Conservation (phyloP, 2,113 vertebrate genomes). For the Rhipidura dahli region DNA sequence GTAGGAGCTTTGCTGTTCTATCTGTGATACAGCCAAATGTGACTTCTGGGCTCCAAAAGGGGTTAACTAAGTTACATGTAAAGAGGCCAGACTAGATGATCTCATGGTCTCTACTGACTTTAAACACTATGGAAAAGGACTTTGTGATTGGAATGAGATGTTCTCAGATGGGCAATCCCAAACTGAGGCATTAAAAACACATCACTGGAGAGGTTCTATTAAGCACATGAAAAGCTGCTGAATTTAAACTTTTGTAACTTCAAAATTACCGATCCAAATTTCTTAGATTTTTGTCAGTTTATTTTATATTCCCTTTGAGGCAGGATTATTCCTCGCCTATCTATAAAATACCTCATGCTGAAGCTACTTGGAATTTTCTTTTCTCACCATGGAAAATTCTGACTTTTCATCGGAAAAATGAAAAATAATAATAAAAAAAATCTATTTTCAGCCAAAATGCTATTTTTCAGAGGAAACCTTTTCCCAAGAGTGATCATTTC, state of each 20-base stretch:
- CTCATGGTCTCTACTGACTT: slow-evolving; percentile 47
- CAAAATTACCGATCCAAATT: slow-evolving; percentile 23
- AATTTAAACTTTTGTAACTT: slow-evolving; percentile 43
- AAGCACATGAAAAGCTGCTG: slow-evolving; percentile 4
- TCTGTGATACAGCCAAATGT: not conserved
- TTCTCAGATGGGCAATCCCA: slow-evolving; percentile 48
- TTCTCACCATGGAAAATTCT: slow-evolving; percentile 21
- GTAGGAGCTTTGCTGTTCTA: not conserved
- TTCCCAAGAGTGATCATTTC: not conserved
- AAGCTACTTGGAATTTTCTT: slow-evolving; percentile 44
- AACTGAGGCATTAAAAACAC: slow-evolving; percentile 23
- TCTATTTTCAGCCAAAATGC: not conserved
- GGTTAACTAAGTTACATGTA: slow-evolving; percentile 1
- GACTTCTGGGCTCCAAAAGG: not conserved
- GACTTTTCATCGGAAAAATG: slow-evolving; percentile 6
- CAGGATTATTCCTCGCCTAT: not conserved
- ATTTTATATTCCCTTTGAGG: slow-evolving; percentile 19
- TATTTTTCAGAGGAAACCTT: slow-evolving; percentile 2
- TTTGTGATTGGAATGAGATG: slow-evolving; percentile 34
- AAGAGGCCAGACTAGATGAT: slow-evolving; percentile 38
- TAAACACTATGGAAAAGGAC: slow-evolving; percentile 42
- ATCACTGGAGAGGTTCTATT: slow-evolving; percentile 20
- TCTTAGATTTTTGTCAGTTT: slow-evolving; percentile 38
- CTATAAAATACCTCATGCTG: slow-evolving; percentile 39
- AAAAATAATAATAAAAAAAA: slow-evolving; percentile 7